Evolutionary conservation across 2,113 vertebrate genomes (phyloP).

Genomic region (Indri indri): DNA sequence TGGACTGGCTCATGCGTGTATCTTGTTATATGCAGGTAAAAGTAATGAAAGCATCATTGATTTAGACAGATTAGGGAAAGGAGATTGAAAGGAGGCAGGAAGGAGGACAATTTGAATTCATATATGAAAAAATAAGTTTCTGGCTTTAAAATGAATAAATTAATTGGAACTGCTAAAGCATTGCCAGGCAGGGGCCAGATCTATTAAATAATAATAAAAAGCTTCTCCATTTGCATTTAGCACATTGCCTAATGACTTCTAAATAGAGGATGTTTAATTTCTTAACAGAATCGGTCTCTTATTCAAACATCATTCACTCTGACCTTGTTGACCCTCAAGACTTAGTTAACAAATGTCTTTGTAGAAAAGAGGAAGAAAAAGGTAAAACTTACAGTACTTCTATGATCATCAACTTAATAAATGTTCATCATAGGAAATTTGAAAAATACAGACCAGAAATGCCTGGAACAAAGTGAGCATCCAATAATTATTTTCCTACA

Average conservation of each 20-base stretch:
- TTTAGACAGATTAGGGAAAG: not conserved
- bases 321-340: not conserved
- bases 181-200: not conserved
- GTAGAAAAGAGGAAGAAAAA: not conserved
- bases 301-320: not conserved
- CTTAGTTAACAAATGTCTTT: not conserved
- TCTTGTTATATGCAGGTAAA: not conserved
- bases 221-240: not conserved
- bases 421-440: not conserved
- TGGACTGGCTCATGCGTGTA: not conserved
- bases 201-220: not conserved
- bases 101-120: not conserved
- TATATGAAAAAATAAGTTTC: constrained; percentile 9
- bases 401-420: constrained; percentile 39
- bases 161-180: not conserved
- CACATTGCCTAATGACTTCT: not conserved
- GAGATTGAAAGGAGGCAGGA: not conserved
- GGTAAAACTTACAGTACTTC: not conserved
- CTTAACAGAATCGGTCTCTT: not conserved
- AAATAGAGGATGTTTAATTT: not conserved
- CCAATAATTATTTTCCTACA: not conserved
- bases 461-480: not conserved
- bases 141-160: constrained; percentile 15
- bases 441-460: constrained; percentile 39
- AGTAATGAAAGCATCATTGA: not conserved